Evolutionary conservation across 2,113 vertebrate genomes (phyloP), one percentile per base, ranked within the genome.

Genomic region (Cyprinodon brontotheroides): DNA sequence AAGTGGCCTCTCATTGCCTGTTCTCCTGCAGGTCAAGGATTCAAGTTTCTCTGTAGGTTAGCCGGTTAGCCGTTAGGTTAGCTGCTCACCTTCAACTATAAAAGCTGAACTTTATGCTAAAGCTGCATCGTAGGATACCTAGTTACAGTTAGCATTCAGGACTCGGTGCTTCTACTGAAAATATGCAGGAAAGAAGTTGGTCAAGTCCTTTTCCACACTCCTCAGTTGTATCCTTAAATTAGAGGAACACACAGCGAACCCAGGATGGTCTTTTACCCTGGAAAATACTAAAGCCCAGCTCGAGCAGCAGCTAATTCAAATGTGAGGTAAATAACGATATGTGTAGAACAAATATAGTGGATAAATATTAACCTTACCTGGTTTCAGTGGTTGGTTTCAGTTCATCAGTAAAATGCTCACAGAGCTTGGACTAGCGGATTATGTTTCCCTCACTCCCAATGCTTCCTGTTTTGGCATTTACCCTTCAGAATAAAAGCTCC

Each of bases 401-500:
- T 68, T 72, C 83, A 87, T 89, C 14, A 1, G 68, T 29, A 65
- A 82, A 70, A 68, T 53, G 57, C 50, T 0, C 22, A 5, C 38
- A 65, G 38, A 67, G 47, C 41, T 65, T 22, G 11, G 14, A 65
- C 9, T 0, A 41, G 39, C 20, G 68, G 80, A 73, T 75, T 76
- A 50, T 53, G 29, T 63, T 59, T 66, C 67, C 64, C 69, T 77
- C 74, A 72, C 41, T 1, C 1, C 3, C 5, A 7, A 13, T 12
- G 3, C 8, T 43, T 89, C 86, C 86, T 10, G 82, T 78, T 79
- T 73, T 8, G 76, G 4, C 61, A 66, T 78, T 50, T 63, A 37
- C 17, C 17, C 66, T 87, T 86, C 77, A 92, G 39, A 90, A 69
- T 88, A 89, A 87, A 74, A 4, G 37, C 20, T 3, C 0, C 20